Evolutionary conservation across 2,797 vertebrate genomes (phyloP).

Genomic region (Cygnus olor): DNA sequence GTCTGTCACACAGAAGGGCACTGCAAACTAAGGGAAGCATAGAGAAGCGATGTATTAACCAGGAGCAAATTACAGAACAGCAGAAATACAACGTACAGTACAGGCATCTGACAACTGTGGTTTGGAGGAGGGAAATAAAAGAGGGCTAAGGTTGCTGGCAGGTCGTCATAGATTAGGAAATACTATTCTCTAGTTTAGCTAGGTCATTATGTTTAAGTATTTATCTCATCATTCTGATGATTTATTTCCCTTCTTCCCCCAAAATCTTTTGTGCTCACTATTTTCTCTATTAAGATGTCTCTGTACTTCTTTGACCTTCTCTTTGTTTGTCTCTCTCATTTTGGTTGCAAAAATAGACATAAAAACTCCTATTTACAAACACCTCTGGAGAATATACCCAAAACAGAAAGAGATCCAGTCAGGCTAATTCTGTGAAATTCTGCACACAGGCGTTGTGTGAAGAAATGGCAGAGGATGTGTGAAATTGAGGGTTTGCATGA

Average conservation of each 20-base stretch:
- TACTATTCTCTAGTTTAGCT: background rate
- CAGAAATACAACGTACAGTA: background rate
- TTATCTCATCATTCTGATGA: background rate
- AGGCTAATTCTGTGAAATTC: conserved; percentile 36
- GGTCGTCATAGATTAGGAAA: background rate
- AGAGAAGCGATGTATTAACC: background rate
- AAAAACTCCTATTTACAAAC: background rate
- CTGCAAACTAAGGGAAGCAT: background rate
- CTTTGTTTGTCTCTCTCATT: background rate
- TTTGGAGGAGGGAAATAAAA: background rate
- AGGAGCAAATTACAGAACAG: background rate
- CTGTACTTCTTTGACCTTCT: background rate
- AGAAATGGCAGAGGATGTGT: background rate
- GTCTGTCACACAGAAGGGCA: background rate
- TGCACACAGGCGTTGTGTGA: background rate
- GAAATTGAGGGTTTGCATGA: background rate
- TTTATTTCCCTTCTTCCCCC: background rate
- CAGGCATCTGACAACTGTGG: fast-evolving
- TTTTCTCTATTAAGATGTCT: background rate
- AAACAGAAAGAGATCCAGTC: background rate
- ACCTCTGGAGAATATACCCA: background rate
- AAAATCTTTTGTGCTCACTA: background rate
- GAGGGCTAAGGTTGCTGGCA: background rate
- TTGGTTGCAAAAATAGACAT: background rate
- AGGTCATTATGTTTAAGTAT: background rate